Conservation (phyloP, 2,797 vertebrate species). For the Neoniphon sammara region DNA sequence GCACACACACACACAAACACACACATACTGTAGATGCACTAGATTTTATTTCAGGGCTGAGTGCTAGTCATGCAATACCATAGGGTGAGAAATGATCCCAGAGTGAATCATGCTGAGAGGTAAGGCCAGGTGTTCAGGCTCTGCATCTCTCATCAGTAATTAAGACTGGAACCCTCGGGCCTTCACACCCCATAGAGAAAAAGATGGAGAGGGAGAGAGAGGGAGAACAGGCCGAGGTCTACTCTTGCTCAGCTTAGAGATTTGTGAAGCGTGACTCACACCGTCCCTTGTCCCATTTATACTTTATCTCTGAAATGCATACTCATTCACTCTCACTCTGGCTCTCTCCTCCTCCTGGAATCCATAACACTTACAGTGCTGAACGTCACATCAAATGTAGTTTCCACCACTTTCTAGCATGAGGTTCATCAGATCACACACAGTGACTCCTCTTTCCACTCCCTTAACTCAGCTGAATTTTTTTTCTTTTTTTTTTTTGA, state of each 20-base stretch:
- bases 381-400: slow-evolving; percentile 10
- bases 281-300: slow-evolving; percentile 49
- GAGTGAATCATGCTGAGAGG: slow-evolving; percentile 62
- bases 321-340: slow-evolving; percentile 25
- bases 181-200: slow-evolving; percentile 53
- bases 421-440: slow-evolving; percentile 18
- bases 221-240: slow-evolving; percentile 22
- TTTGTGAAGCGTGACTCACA: slow-evolving; percentile 55
- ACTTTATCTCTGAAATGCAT: slow-evolving; percentile 47
- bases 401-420: slow-evolving; percentile 1
- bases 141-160: slow-evolving; percentile 75
- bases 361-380: slow-evolving; percentile 19
- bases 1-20: background rate
- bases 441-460: slow-evolving; percentile 18
- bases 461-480: slow-evolving; percentile 26
- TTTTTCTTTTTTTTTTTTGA: slow-evolving; percentile 19
- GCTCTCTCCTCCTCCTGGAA: background rate
- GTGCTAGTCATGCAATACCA: slow-evolving; percentile 36
- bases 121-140: slow-evolving; percentile 72
- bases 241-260: slow-evolving; percentile 33
- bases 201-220: slow-evolving; percentile 24
- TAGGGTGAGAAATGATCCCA: slow-evolving; percentile 57
- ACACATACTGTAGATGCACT: slow-evolving; percentile 15
- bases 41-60: slow-evolving; percentile 35
- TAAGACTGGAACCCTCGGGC: slow-evolving; percentile 70